Evolutionary conservation across 2,888 invertebrate species (phyloP).

Genomic region (Acleris holmiana): DNA sequence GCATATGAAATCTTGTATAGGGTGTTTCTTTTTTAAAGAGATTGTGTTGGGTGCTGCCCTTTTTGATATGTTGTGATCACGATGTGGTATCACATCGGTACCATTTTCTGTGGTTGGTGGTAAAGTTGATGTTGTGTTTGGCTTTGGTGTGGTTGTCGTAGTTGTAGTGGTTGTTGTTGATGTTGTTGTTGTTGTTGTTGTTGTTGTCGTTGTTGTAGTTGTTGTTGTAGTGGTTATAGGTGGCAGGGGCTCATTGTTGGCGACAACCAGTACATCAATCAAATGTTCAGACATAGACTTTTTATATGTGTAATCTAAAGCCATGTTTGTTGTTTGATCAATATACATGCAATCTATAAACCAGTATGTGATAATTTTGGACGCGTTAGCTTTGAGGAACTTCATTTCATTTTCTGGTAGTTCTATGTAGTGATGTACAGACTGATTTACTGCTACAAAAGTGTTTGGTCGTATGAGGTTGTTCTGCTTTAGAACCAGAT

Average conservation of each 20-base stretch:
- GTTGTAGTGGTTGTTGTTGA: conserved; percentile 68
- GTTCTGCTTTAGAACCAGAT: conserved; percentile 86
- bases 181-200: conserved; percentile 73
- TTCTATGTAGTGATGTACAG: conserved; percentile 84
- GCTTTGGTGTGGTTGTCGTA: conserved; percentile 55
- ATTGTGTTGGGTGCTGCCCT: conserved; percentile 12
- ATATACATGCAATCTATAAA: conserved; percentile 90
- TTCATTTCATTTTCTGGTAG: conserved; percentile 85
- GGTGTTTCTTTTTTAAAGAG: conserved; percentile 16
- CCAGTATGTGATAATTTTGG: conserved; percentile 88
- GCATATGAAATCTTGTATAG: conserved; percentile 58
- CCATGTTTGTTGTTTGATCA: conserved; percentile 86
- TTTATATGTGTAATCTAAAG: conserved; percentile 86
- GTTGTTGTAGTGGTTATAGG: conserved; percentile 79
- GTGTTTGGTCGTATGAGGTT: conserved; percentile 79
- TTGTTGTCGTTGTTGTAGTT: conserved; percentile 73
- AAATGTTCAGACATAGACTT: conserved; percentile 84
- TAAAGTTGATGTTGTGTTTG: conserved; percentile 49
- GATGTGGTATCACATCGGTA: conserved; percentile 13
- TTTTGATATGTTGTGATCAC: conserved; percentile 21
- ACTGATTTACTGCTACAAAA: conserved; percentile 86
- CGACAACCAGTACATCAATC: conserved; percentile 89
- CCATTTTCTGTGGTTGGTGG: conserved; percentile 43
- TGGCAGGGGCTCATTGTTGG: conserved; percentile 86
- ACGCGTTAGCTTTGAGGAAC: conserved; percentile 80